Percentiles rank a stretch among this genome's conserved stretches.
These are phyloP conservation scores for Alectura lathami DNA, from an alignment of 2,113 vertebrate species.

Conservation along the genomic window DNA sequence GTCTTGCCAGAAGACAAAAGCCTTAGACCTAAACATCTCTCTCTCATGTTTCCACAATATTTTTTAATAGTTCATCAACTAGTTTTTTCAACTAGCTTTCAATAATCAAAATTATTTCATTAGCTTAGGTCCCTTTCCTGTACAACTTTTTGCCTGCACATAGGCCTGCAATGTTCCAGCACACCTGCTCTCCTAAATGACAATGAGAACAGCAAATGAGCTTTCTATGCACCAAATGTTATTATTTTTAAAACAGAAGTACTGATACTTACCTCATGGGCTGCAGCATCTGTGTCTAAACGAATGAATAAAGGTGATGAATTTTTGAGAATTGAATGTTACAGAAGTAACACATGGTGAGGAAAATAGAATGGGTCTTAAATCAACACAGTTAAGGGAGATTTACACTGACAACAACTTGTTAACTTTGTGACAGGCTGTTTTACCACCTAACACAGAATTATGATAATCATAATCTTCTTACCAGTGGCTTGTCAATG, in stretches of 20 bases:
- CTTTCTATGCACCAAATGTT: neutral
- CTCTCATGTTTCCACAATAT: neutral
- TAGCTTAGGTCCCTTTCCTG: neutral
- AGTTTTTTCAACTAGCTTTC: neutral
- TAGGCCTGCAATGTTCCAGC: neutral
- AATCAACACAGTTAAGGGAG: neutral
- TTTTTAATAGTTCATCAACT: neutral
- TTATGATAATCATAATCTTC: neutral
- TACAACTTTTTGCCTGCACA: neutral
- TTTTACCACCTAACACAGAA: neutral
- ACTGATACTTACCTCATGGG: neutral
- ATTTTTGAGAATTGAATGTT: neutral
- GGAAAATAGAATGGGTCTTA: neutral
- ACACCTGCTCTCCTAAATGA: rapidly evolving
- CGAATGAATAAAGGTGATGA: neutral
- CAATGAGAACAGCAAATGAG: neutral
- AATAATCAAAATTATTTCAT: neutral
- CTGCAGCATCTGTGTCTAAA: neutral
- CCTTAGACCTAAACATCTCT: neutral
- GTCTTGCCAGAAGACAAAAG: neutral
- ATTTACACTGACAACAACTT: neutral
- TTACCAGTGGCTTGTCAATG: neutral
- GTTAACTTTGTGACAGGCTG: neutral
- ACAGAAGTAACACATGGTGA: neutral
- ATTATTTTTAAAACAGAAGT: neutral